phyloP scores from a whole-genome alignment of 2,888 invertebrate genomes.

The Pheosia tremula region DNA sequence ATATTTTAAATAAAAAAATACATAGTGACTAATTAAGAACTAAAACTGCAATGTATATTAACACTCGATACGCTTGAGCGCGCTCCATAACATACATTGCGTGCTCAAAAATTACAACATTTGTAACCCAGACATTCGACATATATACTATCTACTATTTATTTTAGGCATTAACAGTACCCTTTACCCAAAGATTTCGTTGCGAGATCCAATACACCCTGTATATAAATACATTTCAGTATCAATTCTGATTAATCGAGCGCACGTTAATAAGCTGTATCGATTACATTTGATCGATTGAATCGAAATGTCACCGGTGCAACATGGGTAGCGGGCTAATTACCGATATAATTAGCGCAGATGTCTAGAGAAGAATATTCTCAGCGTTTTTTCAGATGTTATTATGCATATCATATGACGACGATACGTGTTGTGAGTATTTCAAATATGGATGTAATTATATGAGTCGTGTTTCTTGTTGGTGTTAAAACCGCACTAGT shows the following conservation, averaged over 20 bases:
- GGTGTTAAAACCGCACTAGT: neutral
- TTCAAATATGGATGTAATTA: neutral
- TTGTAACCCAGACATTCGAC: no score
- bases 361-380: slow-evolving; percentile 26
- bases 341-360: slow-evolving; percentile 40
- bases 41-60: no score
- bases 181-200: no score
- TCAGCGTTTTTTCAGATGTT: neutral
- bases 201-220: no score
- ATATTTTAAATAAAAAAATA: no score
- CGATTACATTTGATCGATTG: slow-evolving; percentile 34
- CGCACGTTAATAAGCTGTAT: no score
- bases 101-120: no score
- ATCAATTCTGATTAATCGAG: slow-evolving; percentile 43
- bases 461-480: neutral
- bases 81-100: no score
- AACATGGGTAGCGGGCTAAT: slow-evolving; percentile 25
- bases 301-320: slow-evolving; percentile 54
- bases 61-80: no score
- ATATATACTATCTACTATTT: no score
- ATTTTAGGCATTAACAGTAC: no score
- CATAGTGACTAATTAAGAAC: no score
- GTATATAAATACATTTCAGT: slow-evolving; percentile 19
- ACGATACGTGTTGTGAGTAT: neutral
- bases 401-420: neutral